phyloP scores from a whole-genome alignment of 2,888 invertebrate genomes.

The Trachelus iudaicus region DNA sequence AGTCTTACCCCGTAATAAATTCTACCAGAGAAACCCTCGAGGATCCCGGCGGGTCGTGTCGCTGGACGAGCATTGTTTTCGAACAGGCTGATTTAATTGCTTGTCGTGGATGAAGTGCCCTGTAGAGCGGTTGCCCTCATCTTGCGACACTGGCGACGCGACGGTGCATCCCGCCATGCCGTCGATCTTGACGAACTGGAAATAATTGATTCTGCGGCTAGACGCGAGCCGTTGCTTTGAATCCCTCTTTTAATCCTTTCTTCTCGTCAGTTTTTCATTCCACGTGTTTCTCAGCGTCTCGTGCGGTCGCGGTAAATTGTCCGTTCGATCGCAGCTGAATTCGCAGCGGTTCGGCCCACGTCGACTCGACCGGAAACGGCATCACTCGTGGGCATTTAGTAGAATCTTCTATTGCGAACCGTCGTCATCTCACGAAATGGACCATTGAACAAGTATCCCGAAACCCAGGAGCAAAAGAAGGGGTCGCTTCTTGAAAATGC shows the following conservation, averaged over 20 bases:
- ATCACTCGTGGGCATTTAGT: background rate
- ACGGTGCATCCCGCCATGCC: background rate
- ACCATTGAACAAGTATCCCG: background rate
- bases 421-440: background rate
- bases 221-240: background rate
- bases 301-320: background rate
- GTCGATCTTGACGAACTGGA: background rate
- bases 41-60: background rate
- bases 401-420: background rate
- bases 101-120: background rate
- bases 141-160: background rate
- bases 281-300: background rate
- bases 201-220: background rate
- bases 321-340: background rate
- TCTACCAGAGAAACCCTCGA: background rate
- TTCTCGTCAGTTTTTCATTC: background rate
- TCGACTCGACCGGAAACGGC: background rate
- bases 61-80: background rate
- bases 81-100: background rate
- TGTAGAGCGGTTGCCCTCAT: background rate
- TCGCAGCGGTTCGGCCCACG: background rate
- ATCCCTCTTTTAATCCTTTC: background rate
- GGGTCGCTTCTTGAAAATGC: background rate
- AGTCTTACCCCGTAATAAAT: background rate
- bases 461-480: background rate